Conservation (phyloP, 2,888 invertebrate genomes). For the Oscheius onirici region DNA sequence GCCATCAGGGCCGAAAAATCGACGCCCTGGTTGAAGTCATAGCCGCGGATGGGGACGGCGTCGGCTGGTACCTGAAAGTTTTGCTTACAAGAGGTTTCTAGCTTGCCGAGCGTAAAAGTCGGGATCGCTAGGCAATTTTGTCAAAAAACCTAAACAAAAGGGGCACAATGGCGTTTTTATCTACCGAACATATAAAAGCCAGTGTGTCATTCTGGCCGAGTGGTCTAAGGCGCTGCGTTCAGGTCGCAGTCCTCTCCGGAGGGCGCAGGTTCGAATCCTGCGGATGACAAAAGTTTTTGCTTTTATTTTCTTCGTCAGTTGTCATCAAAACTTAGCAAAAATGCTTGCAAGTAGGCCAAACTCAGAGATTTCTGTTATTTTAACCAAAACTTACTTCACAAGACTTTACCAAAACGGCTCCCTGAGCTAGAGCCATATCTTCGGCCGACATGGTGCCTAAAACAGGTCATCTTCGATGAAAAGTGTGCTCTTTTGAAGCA, state of each 20-base stretch:
- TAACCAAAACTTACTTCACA: slow-evolving; percentile 42
- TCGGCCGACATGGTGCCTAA: slow-evolving; percentile 24
- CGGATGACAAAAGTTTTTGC: too few relatives aligned
- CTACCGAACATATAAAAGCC: too few relatives aligned
- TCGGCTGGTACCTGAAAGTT: slow-evolving; percentile 35
- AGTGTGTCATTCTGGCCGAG: slow-evolving; percentile 76
- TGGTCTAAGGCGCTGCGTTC: slow-evolving; percentile 88
- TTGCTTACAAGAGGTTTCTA: not conserved
- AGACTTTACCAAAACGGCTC: slow-evolving; percentile 62
- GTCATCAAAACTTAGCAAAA: too few relatives aligned
- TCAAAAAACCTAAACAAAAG: too few relatives aligned
- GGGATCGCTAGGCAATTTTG: too few relatives aligned
- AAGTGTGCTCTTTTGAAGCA: not conserved
- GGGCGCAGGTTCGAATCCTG: too few relatives aligned
- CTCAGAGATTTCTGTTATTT: slow-evolving; percentile 15
- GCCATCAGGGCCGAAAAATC: slow-evolving; percentile 86
- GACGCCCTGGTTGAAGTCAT: slow-evolving; percentile 90
- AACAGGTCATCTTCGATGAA: too few relatives aligned
- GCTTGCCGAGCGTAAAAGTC: too few relatives aligned
- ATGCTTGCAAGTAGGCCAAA: not conserved
- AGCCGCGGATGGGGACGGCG: slow-evolving; percentile 76
- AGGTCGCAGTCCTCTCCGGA: slow-evolving; percentile 79
- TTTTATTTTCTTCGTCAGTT: too few relatives aligned
- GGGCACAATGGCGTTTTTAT: too few relatives aligned
- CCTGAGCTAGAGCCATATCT: slow-evolving; percentile 55